A percentile compares a stretch with the other conserved stretches of the same genome.
These are phyloP conservation scores for Pseudorhiza aurosa DNA, from an alignment of 30 jellyfish, hydroid and myxozoan species.

Conservation along the genomic window DNA sequence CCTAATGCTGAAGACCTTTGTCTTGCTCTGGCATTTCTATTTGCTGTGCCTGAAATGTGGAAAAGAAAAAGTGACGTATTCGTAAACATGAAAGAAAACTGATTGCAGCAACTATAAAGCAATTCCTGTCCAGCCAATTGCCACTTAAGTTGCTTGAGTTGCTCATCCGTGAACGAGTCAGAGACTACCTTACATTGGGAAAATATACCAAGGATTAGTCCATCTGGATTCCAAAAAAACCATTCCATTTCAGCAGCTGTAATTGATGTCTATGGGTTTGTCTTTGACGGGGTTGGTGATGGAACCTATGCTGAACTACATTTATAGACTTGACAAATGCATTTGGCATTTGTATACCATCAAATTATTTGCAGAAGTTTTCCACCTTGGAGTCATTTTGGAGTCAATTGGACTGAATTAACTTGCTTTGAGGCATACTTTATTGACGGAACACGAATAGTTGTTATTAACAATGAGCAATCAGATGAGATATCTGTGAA, in stretches of 20 bases:
- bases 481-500: slow-evolving; percentile 24
- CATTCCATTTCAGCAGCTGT: neutral
- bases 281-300: neutral
- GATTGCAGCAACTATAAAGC: slow-evolving; percentile 27
- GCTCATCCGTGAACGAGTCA: neutral
- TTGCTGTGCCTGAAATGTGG: slow-evolving; percentile 24
- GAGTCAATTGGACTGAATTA: slow-evolving; percentile 13
- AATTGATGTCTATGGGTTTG: neutral
- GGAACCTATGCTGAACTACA: neutral
- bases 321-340: neutral
- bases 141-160: neutral
- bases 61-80: slow-evolving; percentile 20
- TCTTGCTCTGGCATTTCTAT: neutral
- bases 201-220: slow-evolving; percentile 3
- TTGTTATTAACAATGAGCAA: slow-evolving; percentile 13
- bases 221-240: slow-evolving; percentile 1
- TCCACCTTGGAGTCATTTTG: no score
- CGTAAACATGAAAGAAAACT: neutral
- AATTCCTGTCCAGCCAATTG: slow-evolving; percentile 2
- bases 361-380: no score
- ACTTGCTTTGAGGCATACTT: slow-evolving; percentile 29
- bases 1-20: neutral
- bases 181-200: neutral
- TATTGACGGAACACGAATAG: slow-evolving; percentile 21
- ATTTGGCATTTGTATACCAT: no score